Base-by-base conservation (phyloP, 1,140 invertebrate genomes). In the Agrilus planipennis region DNA sequence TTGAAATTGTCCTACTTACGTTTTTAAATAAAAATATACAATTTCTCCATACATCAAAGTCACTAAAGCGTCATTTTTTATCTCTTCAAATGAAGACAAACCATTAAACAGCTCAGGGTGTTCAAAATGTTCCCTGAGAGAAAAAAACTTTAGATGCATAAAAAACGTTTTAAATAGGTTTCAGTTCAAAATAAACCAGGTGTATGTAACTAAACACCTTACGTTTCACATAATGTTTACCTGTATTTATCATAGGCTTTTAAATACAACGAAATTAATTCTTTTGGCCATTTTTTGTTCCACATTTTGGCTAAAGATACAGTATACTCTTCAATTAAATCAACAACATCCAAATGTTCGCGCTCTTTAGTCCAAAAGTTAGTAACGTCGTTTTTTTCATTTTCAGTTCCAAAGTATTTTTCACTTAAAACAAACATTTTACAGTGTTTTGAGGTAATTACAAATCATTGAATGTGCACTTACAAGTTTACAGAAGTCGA, bases 371-470 rank as follows among this genome's bases (percentile, higher is more conserved):
- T 64, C 51, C 83, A 72, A 50, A 83, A 81, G 27, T 64, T 55
- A 42, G 71, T 63, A 1, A 84, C 74, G 55, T 84, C 78, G 11
- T 58, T 56, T 32, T 57, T 65, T 69, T 85, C 82, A 19, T 58
- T 52, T 18, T 77, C 70, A 14, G 72, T 70, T 14, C 70, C 73
- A 63, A 84, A 84, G 60, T 84, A 84, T 31, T 56, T 42, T 39
- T 54, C 44, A 19, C 42, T 51, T 18, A 25, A 41, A 34, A 29
- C 3, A 29, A 30, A 30, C n/a, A 30, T 12, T 6, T 15, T 12
- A n/a, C 28, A 6, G n/a, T 30, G 5, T 4, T 12, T 30, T 30
- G n/a, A n/a, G n/a, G n/a, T n/a, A n/a, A n/a, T n/a, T n/a, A n/a
- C n/a, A n/a, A n/a, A n/a, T n/a, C n/a, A n/a, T n/a, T n/a, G n/a